These are phyloP conservation scores for Adoxophyes honmai DNA, from an alignment of 1,140 invertebrate genomes.

Conservation along the genomic window DNA sequence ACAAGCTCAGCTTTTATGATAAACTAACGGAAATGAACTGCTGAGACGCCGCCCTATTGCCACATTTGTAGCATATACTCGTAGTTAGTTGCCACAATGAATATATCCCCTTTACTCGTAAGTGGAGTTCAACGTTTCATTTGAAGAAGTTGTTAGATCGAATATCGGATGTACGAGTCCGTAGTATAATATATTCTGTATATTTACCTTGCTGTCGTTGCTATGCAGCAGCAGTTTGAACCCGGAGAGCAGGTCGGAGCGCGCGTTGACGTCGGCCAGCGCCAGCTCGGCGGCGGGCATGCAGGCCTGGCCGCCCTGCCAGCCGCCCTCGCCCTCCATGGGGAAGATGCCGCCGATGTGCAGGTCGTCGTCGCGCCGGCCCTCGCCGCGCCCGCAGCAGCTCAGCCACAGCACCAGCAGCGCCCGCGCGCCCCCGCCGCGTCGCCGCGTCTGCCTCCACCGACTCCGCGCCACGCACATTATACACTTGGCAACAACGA, in stretches of 20 bases:
- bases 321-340: slow-evolving; percentile 95
- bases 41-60: too few relatives aligned
- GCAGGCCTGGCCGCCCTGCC: slow-evolving; percentile 96
- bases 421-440: slow-evolving; percentile 24
- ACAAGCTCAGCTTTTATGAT: too few relatives aligned
- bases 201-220: slow-evolving; percentile 97
- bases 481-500: slow-evolving; percentile 70
- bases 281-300: slow-evolving; percentile 97
- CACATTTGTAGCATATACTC: too few relatives aligned
- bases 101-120: too few relatives aligned
- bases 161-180: too few relatives aligned
- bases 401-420: slow-evolving; percentile 49
- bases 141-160: too few relatives aligned
- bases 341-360: slow-evolving; percentile 99
- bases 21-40: too few relatives aligned
- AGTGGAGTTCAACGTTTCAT: too few relatives aligned
- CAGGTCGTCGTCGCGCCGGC: slow-evolving; percentile 78
- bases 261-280: slow-evolving; percentile 95
- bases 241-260: slow-evolving; percentile 92
- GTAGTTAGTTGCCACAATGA: too few relatives aligned
- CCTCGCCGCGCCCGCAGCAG: slow-evolving; percentile 43
- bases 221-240: slow-evolving; percentile 94
- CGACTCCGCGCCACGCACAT: slow-evolving; percentile 36
- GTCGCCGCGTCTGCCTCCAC: slow-evolving; percentile 24
- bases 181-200: not conserved